phyloP scores from a whole-genome alignment of 2,797 vertebrate genomes.

The Oryzias sinensis region DNA sequence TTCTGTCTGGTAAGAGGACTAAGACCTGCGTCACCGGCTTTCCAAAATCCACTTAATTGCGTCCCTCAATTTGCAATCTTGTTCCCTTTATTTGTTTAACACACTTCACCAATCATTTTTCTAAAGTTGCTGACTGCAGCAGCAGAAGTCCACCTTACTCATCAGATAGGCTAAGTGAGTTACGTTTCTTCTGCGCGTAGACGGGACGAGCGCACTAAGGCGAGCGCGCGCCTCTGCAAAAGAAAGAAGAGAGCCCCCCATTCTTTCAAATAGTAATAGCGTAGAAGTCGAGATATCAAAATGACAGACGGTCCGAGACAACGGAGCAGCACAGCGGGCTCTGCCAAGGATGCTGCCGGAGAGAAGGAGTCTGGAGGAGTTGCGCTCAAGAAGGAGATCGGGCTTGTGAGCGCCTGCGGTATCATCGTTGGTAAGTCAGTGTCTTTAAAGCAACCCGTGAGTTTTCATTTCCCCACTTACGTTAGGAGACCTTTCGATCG shows the following conservation, averaged over 20 bases:
- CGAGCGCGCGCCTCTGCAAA: constrained; percentile 13
- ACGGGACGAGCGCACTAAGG: neutral
- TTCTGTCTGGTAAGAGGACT: constrained; percentile 22
- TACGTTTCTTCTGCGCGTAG: constrained; percentile 20
- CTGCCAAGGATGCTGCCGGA: constrained; percentile 58
- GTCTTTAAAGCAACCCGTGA: neutral
- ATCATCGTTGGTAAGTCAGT: constrained; percentile 89
- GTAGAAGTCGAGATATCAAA: constrained; percentile 13
- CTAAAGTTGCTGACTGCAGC: constrained; percentile 26
- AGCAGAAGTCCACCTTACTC: constrained; percentile 9
- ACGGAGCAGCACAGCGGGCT: constrained; percentile 72
- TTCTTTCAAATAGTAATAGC: neutral
- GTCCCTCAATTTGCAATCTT: neutral
- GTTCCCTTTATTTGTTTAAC: neutral
- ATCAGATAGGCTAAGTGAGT: constrained; percentile 20
- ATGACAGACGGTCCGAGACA: constrained; percentile 88
- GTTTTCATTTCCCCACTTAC: neutral
- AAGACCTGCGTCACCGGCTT: constrained; percentile 14
- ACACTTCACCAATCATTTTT: neutral
- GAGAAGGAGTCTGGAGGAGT: constrained; percentile 74
- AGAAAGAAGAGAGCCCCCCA: neutral
- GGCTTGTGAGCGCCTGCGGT: constrained; percentile 89
- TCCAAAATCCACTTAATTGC: neutral
- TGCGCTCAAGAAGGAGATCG: constrained; percentile 91
- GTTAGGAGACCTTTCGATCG: neutral